A percentile compares a stretch with the other conserved stretches of the same genome.
Conservation (phyloP, 2,113 vertebrate genomes). For the Gallinago paraguaiae region DNA sequence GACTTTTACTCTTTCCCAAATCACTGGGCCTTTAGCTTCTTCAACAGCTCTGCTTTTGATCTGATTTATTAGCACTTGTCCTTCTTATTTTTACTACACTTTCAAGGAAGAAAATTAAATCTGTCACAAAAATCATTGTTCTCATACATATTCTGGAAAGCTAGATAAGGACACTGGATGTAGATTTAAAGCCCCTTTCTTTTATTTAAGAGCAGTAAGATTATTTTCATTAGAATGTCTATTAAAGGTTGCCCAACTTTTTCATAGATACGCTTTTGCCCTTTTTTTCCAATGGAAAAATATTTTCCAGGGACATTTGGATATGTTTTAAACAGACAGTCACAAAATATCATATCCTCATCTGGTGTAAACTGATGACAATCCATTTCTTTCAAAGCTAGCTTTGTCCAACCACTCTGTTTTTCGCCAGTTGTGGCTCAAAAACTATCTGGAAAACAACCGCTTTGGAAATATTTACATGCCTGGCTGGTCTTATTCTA, state of each 20-base stretch:
- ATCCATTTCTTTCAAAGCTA: conserved; percentile 40
- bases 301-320: not conserved
- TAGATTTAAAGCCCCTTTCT: not conserved
- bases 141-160: not conserved
- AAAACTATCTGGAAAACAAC: conserved; percentile 54
- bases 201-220: not conserved
- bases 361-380: conserved; percentile 29
- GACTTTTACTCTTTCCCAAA: not conserved
- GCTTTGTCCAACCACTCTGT: not conserved
- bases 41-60: not conserved
- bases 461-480: conserved; percentile 37
- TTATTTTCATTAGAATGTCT: not conserved
- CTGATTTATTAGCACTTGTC: not conserved
- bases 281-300: not conserved
- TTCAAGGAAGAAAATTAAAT: not conserved
- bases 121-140: not conserved
- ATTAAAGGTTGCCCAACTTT: not conserved
- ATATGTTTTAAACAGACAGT: not conserved
- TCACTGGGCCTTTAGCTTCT: not conserved
- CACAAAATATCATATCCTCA: not conserved
- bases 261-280: not conserved
- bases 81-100: not conserved
- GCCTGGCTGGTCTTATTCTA: conserved; percentile 28
- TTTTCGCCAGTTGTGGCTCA: conserved; percentile 33
- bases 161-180: not conserved